Percentiles rank a stretch among this genome's conserved stretches.
phyloP scores from a whole-genome alignment of 2,888 invertebrate species.

The Thelaira solivaga region DNA sequence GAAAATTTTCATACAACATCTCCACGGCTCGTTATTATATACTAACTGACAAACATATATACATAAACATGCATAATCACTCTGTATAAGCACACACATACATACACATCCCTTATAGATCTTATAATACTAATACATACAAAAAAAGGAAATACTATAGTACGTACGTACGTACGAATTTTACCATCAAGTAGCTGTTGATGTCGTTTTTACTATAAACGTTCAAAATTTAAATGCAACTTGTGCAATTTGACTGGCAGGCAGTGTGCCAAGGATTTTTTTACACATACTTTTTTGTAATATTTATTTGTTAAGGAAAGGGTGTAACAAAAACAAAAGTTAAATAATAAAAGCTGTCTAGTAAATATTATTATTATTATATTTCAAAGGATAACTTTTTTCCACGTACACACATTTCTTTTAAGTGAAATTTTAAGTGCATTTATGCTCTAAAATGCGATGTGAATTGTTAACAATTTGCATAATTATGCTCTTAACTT shows the following conservation, averaged over 20 bases:
- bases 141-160: conserved; percentile 40
- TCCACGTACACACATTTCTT: too few relatives aligned
- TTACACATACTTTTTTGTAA: conserved; percentile 27
- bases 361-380: too few relatives aligned
- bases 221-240: conserved; percentile 61
- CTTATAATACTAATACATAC: too few relatives aligned
- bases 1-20: conserved; percentile 27
- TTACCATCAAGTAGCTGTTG: conserved; percentile 36
- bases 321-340: not conserved
- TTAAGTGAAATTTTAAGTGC: too few relatives aligned
- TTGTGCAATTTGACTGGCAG: conserved; percentile 61
- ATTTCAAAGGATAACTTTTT: too few relatives aligned
- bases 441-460: too few relatives aligned
- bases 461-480: too few relatives aligned
- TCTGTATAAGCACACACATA: not conserved
- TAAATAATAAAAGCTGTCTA: too few relatives aligned
- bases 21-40: conserved; percentile 2
- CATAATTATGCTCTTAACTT: too few relatives aligned
- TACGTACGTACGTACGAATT: too few relatives aligned
- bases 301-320: conserved; percentile 3
- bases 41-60: not conserved
- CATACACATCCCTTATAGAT: conserved; percentile 8
- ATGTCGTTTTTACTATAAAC: conserved; percentile 53
- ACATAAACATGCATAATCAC: not conserved
- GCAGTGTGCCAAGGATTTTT: conserved; percentile 57